Conservation (phyloP, 2,797 vertebrate species). For the Chiloscyllium punctatum region DNA sequence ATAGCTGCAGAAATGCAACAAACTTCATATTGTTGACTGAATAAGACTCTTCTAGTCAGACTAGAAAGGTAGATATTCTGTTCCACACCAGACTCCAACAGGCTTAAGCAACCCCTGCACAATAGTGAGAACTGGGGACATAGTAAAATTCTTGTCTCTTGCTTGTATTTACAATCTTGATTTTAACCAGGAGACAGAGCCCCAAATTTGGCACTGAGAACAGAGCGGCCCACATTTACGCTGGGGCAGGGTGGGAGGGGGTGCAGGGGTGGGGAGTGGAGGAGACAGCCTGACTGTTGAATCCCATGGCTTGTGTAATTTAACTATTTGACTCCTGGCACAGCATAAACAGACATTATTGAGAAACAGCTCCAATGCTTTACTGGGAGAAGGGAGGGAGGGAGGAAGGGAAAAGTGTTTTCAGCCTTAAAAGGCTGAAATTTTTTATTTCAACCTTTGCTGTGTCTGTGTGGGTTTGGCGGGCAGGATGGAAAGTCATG, state of each 20-base stretch:
- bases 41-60: no score
- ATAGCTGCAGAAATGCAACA: no score
- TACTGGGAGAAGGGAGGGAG: no score
- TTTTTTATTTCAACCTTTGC: background rate
- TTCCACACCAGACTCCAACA: no score
- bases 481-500: background rate
- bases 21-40: no score
- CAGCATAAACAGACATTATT: background rate
- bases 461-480: background rate
- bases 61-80: no score
- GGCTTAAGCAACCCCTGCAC: no score
- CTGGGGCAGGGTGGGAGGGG: background rate
- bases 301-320: background rate
- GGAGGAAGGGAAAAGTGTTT: background rate
- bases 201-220: background rate
- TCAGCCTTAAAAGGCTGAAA: background rate
- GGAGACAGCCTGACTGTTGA: background rate
- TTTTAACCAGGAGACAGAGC: background rate
- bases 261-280: no score
- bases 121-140: no score
- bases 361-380: background rate
- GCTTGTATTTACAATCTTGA: background rate
- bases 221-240: background rate
- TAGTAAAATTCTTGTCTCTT: background rate
- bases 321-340: background rate